Conservation (phyloP, 2,888 invertebrate genomes). For the Xiphydria camelus region DNA sequence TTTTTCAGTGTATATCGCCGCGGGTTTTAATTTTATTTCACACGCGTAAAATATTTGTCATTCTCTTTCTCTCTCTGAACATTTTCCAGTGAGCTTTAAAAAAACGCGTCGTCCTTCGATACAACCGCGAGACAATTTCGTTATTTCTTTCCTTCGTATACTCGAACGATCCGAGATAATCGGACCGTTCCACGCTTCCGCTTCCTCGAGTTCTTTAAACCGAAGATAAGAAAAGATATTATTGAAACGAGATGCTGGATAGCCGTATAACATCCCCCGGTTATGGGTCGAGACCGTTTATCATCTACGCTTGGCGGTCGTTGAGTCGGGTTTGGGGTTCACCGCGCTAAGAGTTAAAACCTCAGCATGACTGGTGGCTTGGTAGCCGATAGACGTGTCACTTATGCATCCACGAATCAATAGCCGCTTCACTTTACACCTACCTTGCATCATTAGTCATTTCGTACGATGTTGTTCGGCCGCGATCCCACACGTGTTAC, state of each 20-base stretch:
- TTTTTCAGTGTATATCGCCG: no score
- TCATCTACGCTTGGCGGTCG: slow-evolving; percentile 38
- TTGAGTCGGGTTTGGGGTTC: slow-evolving; percentile 39
- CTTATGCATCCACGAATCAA: slow-evolving; percentile 55
- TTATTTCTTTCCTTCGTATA: no score
- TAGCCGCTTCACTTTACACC: slow-evolving; percentile 49
- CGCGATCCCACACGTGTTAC: not conserved
- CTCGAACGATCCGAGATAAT: no score
- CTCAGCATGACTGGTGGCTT: slow-evolving; percentile 57
- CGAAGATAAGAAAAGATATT: slow-evolving; percentile 2
- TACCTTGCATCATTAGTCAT: slow-evolving; percentile 49
- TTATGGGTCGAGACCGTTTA: slow-evolving; percentile 43
- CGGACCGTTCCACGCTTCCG: no score
- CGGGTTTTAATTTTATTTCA: no score
- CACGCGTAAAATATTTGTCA: no score
- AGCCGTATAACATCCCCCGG: slow-evolving; percentile 15
- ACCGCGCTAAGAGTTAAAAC: slow-evolving; percentile 52
- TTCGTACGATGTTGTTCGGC: slow-evolving; percentile 26
- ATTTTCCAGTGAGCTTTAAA: no score
- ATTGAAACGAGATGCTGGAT: slow-evolving; percentile 11
- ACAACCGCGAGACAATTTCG: no score
- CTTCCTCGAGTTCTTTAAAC: not conserved
- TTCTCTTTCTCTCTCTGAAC: no score
- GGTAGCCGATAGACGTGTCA: slow-evolving; percentile 56
- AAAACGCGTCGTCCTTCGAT: no score